Conservation (phyloP, 2,113 vertebrate genomes). For the Macaca mulatta region DNA sequence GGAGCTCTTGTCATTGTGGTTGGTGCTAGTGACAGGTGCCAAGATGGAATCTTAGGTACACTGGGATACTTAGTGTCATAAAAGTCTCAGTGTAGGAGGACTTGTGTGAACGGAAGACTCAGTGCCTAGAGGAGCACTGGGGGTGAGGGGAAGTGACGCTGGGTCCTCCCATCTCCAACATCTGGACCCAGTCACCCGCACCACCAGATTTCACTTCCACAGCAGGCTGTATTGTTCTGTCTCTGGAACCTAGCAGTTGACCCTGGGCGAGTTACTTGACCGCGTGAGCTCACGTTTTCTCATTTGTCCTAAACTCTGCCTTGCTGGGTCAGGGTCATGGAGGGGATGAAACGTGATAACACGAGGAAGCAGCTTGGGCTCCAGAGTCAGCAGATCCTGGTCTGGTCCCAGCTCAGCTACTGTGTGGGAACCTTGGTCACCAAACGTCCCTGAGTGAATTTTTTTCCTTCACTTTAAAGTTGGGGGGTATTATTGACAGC, state of each 20-base stretch:
- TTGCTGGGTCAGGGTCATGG: neutral
- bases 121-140: neutral
- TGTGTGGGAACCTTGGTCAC: neutral
- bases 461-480: neutral
- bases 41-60: slow-evolving; percentile 7
- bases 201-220: neutral
- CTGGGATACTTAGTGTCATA: neutral
- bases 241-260: slow-evolving; percentile 5
- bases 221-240: neutral
- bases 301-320: slow-evolving; percentile 37
- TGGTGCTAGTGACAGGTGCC: neutral
- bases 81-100: neutral
- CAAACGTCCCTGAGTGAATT: neutral
- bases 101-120: neutral
- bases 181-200: neutral
- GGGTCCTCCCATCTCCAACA: neutral
- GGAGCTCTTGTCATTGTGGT: slow-evolving; percentile 16
- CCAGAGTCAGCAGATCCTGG: slow-evolving; percentile 17
- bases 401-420: neutral
- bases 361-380: neutral
- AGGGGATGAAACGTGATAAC: neutral
- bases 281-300: slow-evolving; percentile 31
- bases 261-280: neutral
- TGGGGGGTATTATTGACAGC: neutral
- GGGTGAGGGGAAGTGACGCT: neutral